Base-by-base conservation (phyloP, 2,113 vertebrate genomes). In the Genyomyrus donnyi region DNA sequence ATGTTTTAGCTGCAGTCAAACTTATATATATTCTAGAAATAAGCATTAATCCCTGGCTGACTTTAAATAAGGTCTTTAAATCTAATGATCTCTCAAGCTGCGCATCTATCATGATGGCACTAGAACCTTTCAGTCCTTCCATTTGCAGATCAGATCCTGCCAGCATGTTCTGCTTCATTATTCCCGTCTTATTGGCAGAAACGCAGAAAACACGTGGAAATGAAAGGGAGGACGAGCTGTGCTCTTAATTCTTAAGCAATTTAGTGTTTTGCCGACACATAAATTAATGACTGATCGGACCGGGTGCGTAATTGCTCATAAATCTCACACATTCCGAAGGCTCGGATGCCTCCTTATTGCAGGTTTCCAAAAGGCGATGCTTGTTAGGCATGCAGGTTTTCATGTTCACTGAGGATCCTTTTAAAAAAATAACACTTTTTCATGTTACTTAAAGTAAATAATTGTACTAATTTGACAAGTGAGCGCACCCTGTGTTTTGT, bases 211-310 rank as follows among this genome's bases (percentile, higher is more conserved):
- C 86, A 88, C 88, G 77, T 92, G 95, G 96, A 90, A 92, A 96
- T 96, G 96, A 95, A 95, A 95, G 95, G 94, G 96, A 95, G 95
- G 96, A 96, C 96, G 95, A 96, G 94, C 94, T 95, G 88, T 96
- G 95, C 93, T 95, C 95, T 97, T 97, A 97, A 97, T 97, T 95
- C 95, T 96, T 95, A 96, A 96, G 96, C 96, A 96, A 97, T 97
- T 96, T 96, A 96, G 96, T 94, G 96, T 96, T 96, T 96, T 96
- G 95, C 94, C 96, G 96, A 96, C 95, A 96, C 96, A 96, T 95
- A 96, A 97, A 97, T 96, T 97, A 97, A 97, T 97, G 97, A 97
- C 94, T 97, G 96, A 97, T 96, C 96, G 95, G 96, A 96, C 96
- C 96, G 95, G 93, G 94, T 96, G 96, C 95, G 96, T 96, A 97